A percentile compares a stretch with the other conserved stretches of the same genome.
Conservation (phyloP, 2,113 vertebrate genomes). For the Taurulus bubalis region DNA sequence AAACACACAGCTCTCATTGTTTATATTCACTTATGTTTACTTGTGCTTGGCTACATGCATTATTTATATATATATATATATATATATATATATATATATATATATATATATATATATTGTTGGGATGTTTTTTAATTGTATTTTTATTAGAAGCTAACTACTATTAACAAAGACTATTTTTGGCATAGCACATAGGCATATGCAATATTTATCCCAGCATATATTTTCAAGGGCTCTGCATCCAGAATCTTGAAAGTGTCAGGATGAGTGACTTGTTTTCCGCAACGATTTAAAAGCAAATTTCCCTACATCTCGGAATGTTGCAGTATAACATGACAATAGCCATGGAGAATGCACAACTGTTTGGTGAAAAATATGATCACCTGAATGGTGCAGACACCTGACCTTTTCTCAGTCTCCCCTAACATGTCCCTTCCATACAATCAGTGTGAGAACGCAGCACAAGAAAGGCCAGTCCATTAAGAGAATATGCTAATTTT, state of each 20-base stretch:
- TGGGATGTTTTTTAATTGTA: not conserved
- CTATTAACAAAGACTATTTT: too few species aligned
- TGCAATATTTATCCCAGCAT: slow-evolving; percentile 23
- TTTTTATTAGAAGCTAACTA: not conserved
- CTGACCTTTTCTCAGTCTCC: slow-evolving; percentile 87
- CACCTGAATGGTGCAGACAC: slow-evolving; percentile 86
- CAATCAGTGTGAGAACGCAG: slow-evolving; percentile 79
- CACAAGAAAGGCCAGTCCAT: slow-evolving; percentile 88
- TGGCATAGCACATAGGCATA: not conserved
- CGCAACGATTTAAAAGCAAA: slow-evolving; percentile 55
- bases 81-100: too few species aligned
- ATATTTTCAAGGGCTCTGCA: not conserved
- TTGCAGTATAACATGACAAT: slow-evolving; percentile 82
- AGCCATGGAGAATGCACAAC: slow-evolving; percentile 83
- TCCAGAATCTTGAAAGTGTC: slow-evolving; percentile 44
- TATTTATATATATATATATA: not conserved
- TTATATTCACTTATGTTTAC: not conserved
- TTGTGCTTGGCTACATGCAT: not conserved
- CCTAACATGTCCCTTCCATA: slow-evolving; percentile 87
- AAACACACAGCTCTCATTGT: not conserved
- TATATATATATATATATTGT: not conserved
- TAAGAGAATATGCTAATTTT: slow-evolving; percentile 90
- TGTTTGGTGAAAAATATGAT: slow-evolving; percentile 87
- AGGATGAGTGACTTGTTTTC: slow-evolving; percentile 69
- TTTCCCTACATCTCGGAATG: slow-evolving; percentile 57